Evolutionary conservation across 2,113 vertebrate genomes (phyloP), one percentile per base, ranked within the genome.

Genomic region (Gymnogyps californianus): DNA sequence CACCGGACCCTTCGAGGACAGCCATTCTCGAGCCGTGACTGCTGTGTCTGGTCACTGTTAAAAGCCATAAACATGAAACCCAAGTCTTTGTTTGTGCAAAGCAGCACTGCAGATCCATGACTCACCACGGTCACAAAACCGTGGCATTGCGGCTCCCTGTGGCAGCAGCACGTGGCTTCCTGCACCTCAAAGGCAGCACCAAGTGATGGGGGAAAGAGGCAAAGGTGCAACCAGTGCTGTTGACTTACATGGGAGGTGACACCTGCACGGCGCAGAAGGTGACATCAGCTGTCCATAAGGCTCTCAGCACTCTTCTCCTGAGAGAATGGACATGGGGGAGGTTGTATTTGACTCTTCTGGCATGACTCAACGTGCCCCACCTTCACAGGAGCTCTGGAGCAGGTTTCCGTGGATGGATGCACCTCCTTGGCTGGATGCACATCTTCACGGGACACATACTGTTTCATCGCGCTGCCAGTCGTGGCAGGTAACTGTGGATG

Each of bases 331-430:
- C 36, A 28, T 0, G 2, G 13, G 4, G 8, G 38, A 85, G 9
- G 13, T 10, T n/a, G 9, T 52, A 21, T 59, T 57, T 65, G 47
- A 46, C n/a, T 92, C 22, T 62, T 76, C 22, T 57, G 38, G 28
- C 21, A 25, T 34, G 28, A 70, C 28, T 82, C 42, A 36, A 40
- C 0, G 0, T 0, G 2, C 25, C 13, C 18, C 25, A 49, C 21
- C 13, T 67, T 25, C 6, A 3, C 4, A 0, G 34, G 16, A 91
- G 64, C 47, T 79, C 52, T 86, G 71, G 26, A 89, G 54, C 22
- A 52, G 38, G n/a, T 38, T 92, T 77, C 83, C 1, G 0, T 44
- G 72, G 70, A 61, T 78, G 61, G 65, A 25, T 62, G 51, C 55
- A 66, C 46, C 54, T 66, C 69, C 46, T 57, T 31, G 59, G 34